phyloP scores from a whole-genome alignment of 2,113 vertebrate genomes.

The Theristicus caerulescens region DNA sequence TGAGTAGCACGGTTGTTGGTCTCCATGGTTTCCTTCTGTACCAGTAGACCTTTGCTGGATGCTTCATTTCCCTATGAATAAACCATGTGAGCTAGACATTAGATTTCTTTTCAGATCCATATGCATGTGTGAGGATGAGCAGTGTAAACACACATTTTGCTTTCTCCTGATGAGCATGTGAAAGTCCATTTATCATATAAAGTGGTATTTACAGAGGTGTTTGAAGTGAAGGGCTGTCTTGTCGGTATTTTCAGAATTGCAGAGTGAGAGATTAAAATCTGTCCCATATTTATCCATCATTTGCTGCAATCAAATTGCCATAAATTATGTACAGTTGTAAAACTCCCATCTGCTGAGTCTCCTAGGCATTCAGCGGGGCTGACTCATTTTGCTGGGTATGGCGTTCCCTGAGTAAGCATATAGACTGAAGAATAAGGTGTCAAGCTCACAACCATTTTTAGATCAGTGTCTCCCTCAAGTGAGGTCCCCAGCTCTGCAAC shows the following conservation, averaged over 20 bases:
- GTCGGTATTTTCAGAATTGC: background rate
- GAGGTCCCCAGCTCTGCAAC: background rate
- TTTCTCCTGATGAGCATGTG: background rate
- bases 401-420: background rate
- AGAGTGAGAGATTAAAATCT: slow-evolving; percentile 24
- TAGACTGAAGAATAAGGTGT: background rate
- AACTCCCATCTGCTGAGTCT: background rate
- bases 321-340: slow-evolving; percentile 6
- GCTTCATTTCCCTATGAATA: slow-evolving; percentile 79
- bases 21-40: slow-evolving; percentile 79
- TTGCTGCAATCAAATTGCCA: slow-evolving; percentile 9
- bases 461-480: background rate
- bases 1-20: slow-evolving; percentile 77
- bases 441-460: background rate
- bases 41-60: slow-evolving; percentile 64
- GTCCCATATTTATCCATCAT: background rate
- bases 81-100: slow-evolving; percentile 58
- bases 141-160: slow-evolving; percentile 27
- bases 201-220: slow-evolving; percentile 12
- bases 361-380: background rate
- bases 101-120: slow-evolving; percentile 34
- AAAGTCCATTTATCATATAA: slow-evolving; percentile 25
- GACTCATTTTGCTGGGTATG: background rate
- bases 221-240: background rate
- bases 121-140: background rate